Evolutionary conservation across 2,113 vertebrate genomes (phyloP), one percentile per base, ranked within the genome.

Genomic region (Nansenia antarctica): DNA sequence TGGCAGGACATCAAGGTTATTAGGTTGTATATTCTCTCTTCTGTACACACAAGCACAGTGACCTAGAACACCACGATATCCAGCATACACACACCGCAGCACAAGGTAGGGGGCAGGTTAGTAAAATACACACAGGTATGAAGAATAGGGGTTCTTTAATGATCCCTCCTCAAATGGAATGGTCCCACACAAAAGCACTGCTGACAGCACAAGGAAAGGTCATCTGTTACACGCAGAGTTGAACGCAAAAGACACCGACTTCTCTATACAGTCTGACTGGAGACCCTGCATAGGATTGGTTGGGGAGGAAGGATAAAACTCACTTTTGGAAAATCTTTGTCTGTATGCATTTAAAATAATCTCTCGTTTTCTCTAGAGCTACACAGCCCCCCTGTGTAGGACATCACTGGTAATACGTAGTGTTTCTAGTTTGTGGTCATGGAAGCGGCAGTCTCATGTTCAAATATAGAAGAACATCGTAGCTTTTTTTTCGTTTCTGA

Each of bases 11-110:
- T 86, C 89, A 91, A 89, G 91, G 91, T 85, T 88, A 60, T 15
- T 5, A 61, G 57, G 78, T 79, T 76, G 91, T 90, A 87, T 92
- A 93, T 92, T 92, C 88, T 93, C 88, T 94, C 92, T 93, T 93
- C 93, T 94, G 93, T 93, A 95, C 93, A 92, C 91, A 92, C 90
- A 79, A 89, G 34, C 90, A 88, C 91, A 94, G 91, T 92, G 92
- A 95, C 92, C 93, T 93, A 93, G 92, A 94, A 93, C 91, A 94
- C 93, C 93, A 96, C 94, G 90, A 95, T 92, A 94, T 91, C 93
- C 93, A 94, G 93, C 92, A 92, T 90, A 95, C 93, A 93, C 93
- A 92, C 92, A 94, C 91, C 86, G 89, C 87, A 90, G 91, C 91
- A 79, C 73, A 62, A 69, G 91, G 74, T 82, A 88, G 90, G 55